Base-by-base conservation (phyloP, 1,140 invertebrate species). In the Scaptomyza graminum region DNA sequence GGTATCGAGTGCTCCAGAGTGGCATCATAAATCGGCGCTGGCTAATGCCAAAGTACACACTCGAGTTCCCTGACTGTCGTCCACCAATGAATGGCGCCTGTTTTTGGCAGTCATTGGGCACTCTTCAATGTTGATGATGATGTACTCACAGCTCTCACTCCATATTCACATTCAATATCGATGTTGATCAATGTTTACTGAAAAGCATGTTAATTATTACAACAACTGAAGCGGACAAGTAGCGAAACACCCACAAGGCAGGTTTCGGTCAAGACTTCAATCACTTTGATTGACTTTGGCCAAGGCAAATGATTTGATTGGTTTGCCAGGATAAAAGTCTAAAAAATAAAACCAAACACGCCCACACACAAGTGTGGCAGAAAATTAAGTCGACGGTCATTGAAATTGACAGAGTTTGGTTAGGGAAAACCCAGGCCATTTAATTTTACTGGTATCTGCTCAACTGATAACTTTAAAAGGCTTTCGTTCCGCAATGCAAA, bases 1-100 rank as follows among this genome's bases (percentile, higher is more conserved):
- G 57, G 46, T 61, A 65, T 65, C 47, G 18, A 64, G 28, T 41
- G 73, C 61, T 74, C 80, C 8, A 9, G 67, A 79, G 80, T 66
- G 74, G 57, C 81, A 34, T 70, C 81, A 85, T 85, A 85, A 84
- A 81, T 85, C 77, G 74, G 62, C 49, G 57, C 41, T 39, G 62
- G 69, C 81, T 85, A 85, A 85, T 85, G 69, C 74, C 74, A 31
- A 76, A 65, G 77, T 74, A 69, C 63, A 64, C 62, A 62, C 74
- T 85, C 77, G 74, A 74, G 50, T 60, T 74, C 13, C 12, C 49
- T n/a, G 25, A 13, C 50, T 43, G 15, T 44, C 15, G 49, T 50
- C 37, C 43, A 56, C 15, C 22, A 15, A 56, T 44, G 16, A 56
- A 25, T 50, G 61, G 13, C 12, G 79, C 47, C 76, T 84, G 81